Base-by-base conservation (phyloP, 92 coral and sea anemone genomes). In the Porites lobata region DNA sequence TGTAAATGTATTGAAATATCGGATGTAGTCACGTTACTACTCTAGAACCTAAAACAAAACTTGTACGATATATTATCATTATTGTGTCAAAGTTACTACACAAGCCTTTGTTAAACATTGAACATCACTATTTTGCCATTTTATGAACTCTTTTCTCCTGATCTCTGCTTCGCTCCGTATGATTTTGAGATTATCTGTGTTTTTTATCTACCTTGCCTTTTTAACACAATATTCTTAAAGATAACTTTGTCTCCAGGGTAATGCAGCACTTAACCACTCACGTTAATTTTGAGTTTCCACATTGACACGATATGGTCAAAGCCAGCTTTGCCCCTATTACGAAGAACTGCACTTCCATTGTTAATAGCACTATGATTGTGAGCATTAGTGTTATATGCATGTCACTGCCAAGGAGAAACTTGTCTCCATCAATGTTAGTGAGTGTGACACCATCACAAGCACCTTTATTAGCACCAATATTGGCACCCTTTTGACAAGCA, bases 361-460 rank as follows among this genome's bases (percentile, higher is more conserved):
- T 11, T 9, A n/a, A 4, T 9, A 20, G 10, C 13, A 66, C 24
- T 24, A 17, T 66, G 24, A 66, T 17, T 66, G 21, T 14, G 5
- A 66, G 21, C 71, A 2, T 11, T 56, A n/a, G 57, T 53, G 50
- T 15, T 52, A 26, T 56, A 8, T 38, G 47, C 47, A 38, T 4
- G 10, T n/a, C 9, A 9, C 68, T 63, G n/a, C 65, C 50, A 43
- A 58, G 72, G 61, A 24, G 15, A 68, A 6, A 61, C 19, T 20
- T 63, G 19, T 63, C 38, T n/a, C 29, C 38, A 82, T 56, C 32
- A 29, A 58, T 7, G 10, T 8, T 2, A 26, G 13, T 57, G 13
- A 2, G 20, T 11, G 21, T 52, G 76, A 65, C 85, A 81, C 65
- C 24, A 68, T 69, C 63, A 82, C 38, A 38, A 57, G 86, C 77